These are phyloP conservation scores for Notospermus geniculatus DNA, from an alignment of 1,140 invertebrate species.

Conservation along the genomic window DNA sequence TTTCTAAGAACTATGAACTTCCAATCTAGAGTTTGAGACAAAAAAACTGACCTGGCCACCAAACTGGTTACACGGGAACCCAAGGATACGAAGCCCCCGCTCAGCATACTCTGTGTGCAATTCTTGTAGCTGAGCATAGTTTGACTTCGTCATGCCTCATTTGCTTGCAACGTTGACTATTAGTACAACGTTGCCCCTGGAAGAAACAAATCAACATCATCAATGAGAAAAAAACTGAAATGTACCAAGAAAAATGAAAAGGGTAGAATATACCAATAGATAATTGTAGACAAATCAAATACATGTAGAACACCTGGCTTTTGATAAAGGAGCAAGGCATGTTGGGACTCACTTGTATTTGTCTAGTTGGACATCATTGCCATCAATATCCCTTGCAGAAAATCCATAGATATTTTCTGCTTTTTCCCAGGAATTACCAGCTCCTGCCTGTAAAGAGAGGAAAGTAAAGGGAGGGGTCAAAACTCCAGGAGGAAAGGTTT, in stretches of 20 bases:
- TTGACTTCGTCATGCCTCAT: constrained; percentile 55
- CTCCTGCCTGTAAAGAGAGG: background rate
- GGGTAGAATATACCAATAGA: too few species aligned
- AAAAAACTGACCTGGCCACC: constrained; percentile 52
- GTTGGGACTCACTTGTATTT: constrained; percentile 60
- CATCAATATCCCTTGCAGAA: constrained; percentile 58
- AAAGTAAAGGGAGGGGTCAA: too few species aligned
- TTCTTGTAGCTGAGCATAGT: constrained; percentile 54
- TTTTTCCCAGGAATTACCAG: constrained; percentile 28
- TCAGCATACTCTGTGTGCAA: constrained; percentile 54
- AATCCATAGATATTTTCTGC: constrained; percentile 58
- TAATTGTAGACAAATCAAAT: too few species aligned
- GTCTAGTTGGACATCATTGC: constrained; percentile 55
- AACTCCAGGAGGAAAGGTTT: too few species aligned
- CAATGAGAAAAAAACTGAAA: too few species aligned
- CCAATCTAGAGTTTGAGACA: background rate
- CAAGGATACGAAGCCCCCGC: constrained; percentile 52
- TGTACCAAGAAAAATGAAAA: too few species aligned
- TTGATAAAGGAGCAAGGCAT: too few species aligned
- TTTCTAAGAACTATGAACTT: too few species aligned
- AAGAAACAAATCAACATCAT: constrained; percentile 20
- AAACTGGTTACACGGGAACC: constrained; percentile 58
- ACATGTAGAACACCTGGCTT: too few species aligned
- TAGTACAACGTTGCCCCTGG: constrained; percentile 51
- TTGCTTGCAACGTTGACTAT: constrained; percentile 56